phyloP scores from a whole-genome alignment of 2,113 vertebrate genomes.

The Phoxinus phoxinus region DNA sequence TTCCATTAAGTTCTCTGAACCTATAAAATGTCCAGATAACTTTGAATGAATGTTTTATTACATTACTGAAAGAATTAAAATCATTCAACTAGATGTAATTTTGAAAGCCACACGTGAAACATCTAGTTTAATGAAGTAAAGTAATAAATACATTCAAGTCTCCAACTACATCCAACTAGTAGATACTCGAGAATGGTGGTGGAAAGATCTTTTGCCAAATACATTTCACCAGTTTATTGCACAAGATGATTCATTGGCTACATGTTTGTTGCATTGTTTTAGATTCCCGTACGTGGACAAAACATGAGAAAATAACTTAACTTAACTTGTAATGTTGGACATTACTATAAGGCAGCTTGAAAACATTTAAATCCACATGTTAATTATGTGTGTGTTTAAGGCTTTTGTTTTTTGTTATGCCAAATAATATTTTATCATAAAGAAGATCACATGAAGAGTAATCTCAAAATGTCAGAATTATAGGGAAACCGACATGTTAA shows the following conservation, averaged over 20 bases:
- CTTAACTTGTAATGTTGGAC: neutral
- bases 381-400: neutral
- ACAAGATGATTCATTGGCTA: neutral
- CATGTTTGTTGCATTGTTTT: neutral
- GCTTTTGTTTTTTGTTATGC: neutral
- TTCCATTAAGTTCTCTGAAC: no score
- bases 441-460: neutral
- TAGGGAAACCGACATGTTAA: neutral
- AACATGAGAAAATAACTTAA: no score
- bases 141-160: neutral
- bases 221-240: slow-evolving; percentile 26
- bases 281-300: neutral
- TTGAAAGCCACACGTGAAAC: neutral
- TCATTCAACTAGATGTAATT: neutral
- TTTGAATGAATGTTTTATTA: no score
- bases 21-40: no score
- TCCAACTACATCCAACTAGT: no score
- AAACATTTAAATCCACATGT: neutral
- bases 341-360: neutral
- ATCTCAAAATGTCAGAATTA: neutral
- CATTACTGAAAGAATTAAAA: no score
- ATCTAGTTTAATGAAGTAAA: neutral
- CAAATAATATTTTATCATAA: neutral
- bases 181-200: slow-evolving; percentile 9
- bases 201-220: slow-evolving; percentile 23